Conservation (phyloP, 2,113 vertebrate species). For the Phalacrocorax aristotelis region DNA sequence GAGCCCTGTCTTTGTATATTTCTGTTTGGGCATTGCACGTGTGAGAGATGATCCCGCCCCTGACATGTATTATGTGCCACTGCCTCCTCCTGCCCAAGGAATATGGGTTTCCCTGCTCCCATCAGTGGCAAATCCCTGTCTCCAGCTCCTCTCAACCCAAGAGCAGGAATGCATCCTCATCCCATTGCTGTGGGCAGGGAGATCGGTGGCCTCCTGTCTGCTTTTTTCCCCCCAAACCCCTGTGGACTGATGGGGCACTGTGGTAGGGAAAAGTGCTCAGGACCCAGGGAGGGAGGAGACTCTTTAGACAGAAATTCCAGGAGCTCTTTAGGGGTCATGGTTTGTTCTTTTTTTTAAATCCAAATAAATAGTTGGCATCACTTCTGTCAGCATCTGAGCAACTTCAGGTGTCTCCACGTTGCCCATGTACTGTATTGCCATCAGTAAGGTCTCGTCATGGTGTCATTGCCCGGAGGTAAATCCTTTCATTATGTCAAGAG, state of each 20-base stretch:
- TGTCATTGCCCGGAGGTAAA: not conserved
- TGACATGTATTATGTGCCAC: fast-evolving
- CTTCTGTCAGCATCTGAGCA: not conserved
- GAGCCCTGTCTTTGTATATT: not conserved
- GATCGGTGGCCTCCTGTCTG: not conserved
- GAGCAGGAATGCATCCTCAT: not conserved
- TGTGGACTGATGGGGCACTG: not conserved
- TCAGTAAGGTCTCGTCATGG: not conserved
- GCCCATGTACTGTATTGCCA: not conserved
- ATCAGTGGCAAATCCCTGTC: not conserved
- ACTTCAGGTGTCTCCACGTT: not conserved
- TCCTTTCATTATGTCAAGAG: not conserved
- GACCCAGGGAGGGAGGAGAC: not conserved
- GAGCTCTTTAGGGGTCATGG: not conserved
- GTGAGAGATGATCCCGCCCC: not conserved
- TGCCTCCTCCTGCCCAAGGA: not conserved
- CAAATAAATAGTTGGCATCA: not conserved
- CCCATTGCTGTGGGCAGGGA: not conserved
- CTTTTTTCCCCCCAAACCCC: not conserved
- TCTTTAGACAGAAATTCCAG: not conserved
- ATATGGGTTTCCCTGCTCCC: not conserved
- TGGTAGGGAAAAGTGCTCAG: not conserved
- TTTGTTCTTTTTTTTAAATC: fast-evolving
- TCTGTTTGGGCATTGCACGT: not conserved
- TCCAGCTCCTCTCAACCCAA: not conserved